These are phyloP conservation scores for Macroramphosus scolopax DNA, from an alignment of 2,797 vertebrate species.

Conservation along the genomic window DNA sequence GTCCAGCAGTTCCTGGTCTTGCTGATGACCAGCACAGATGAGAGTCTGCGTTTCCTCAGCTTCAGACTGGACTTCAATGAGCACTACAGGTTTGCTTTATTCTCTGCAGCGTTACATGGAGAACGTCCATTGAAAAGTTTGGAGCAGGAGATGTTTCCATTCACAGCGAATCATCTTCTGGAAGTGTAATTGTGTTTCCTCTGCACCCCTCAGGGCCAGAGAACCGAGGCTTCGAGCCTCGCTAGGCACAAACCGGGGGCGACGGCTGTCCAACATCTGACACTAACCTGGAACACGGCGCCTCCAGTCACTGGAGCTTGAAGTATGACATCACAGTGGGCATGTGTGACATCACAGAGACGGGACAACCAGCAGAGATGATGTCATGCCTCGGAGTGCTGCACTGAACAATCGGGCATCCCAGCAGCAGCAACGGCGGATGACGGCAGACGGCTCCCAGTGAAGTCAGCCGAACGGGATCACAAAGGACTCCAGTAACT, in stretches of 20 bases:
- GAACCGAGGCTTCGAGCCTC: slow-evolving; percentile 91
- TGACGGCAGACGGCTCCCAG: slow-evolving; percentile 23
- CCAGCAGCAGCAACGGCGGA: no score
- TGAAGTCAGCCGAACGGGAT: slow-evolving; percentile 5
- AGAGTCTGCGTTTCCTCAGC: slow-evolving; percentile 96
- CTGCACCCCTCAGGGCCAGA: slow-evolving; percentile 79
- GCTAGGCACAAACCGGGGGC: slow-evolving; percentile 82
- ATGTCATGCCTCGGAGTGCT: slow-evolving; percentile 46
- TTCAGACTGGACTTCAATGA: slow-evolving; percentile 98
- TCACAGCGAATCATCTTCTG: no score
- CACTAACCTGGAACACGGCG: not conserved
- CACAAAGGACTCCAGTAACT: no score
- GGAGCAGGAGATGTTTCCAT: no score
- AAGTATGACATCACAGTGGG: slow-evolving; percentile 14
- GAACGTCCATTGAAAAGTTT: no score
- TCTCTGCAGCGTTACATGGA: no score
- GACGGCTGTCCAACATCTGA: slow-evolving; percentile 86
- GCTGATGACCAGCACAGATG: slow-evolving; percentile 89
- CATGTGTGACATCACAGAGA: slow-evolving; percentile 30
- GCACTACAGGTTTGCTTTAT: slow-evolving; percentile 82
- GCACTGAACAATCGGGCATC: slow-evolving; percentile 1
- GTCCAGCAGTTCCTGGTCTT: slow-evolving; percentile 96
- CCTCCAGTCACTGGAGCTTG: slow-evolving; percentile 10
- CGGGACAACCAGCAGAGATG: slow-evolving; percentile 19
- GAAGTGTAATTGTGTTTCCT: not conserved